These are phyloP conservation scores for Cheilinus undulatus DNA, from an alignment of 2,113 vertebrate species.

Conservation along the genomic window DNA sequence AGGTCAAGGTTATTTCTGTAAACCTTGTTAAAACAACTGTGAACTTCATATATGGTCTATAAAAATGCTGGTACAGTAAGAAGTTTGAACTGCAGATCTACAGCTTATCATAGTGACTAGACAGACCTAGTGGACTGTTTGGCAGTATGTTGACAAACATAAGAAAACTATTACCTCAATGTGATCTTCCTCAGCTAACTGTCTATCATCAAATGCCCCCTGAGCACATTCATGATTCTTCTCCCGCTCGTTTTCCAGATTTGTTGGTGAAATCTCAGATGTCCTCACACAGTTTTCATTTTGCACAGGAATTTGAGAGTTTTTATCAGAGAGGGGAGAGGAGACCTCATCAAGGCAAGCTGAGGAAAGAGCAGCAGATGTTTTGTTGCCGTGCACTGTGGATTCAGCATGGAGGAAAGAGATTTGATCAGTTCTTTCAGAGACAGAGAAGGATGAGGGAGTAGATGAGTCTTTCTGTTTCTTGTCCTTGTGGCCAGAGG, in stretches of 20 bases:
- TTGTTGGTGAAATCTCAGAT: neutral
- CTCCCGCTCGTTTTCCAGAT: slow-evolving; percentile 9
- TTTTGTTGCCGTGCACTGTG: neutral
- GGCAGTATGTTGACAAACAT: neutral
- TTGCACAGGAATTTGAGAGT: slow-evolving; percentile 7
- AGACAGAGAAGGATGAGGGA: neutral
- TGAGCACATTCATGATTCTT: neutral
- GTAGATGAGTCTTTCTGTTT: neutral
- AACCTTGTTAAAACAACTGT: too few species aligned
- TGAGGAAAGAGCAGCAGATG: neutral
- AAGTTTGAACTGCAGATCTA: neutral
- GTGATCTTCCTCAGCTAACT: slow-evolving; percentile 20
- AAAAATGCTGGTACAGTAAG: neutral
- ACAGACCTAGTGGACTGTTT: too few species aligned
- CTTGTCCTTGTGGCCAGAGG: slow-evolving; percentile 54
- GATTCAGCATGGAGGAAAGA: neutral
- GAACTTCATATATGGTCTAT: too few species aligned
- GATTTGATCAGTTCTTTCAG: slow-evolving; percentile 2
- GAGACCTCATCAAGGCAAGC: neutral
- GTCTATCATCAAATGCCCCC: slow-evolving; percentile 6
- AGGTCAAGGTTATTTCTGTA: too few species aligned
- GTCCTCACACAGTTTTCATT: neutral
- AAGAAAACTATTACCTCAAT: slow-evolving; percentile 43
- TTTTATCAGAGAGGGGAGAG: neutral
- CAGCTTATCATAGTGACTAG: neutral